Percentiles rank a stretch among this genome's conserved stretches.
These are phyloP conservation scores for Gymnobelideus leadbeateri DNA, from an alignment of 2,113 vertebrate species.

Conservation along the genomic window DNA sequence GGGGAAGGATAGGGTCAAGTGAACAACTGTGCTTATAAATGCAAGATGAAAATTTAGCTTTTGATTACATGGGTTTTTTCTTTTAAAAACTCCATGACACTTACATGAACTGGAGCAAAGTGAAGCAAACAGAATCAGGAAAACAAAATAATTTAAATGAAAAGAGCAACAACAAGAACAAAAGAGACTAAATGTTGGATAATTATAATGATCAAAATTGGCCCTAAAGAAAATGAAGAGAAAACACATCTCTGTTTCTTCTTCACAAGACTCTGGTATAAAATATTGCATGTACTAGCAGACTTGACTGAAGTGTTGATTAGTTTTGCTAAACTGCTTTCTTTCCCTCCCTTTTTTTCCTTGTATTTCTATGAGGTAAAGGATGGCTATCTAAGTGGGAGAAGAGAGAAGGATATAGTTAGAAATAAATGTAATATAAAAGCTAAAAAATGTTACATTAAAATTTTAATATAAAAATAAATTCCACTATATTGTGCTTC, in stretches of 20 bases:
- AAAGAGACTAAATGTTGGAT: not conserved
- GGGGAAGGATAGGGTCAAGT: not conserved
- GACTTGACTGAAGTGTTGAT: not conserved
- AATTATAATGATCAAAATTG: not conserved
- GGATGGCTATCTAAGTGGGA: not conserved
- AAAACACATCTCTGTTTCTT: too few species aligned
- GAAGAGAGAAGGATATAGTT: not conserved
- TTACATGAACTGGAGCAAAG: not conserved
- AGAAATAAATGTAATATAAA: not conserved
- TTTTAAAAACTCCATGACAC: not conserved
- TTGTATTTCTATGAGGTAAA: too few species aligned
- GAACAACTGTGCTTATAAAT: not conserved
- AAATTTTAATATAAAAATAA: not conserved
- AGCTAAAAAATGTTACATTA: not conserved
- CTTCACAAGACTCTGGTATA: not conserved
- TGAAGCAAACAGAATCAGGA: not conserved
- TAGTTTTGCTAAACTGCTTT: not conserved
- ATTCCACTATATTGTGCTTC: not conserved
- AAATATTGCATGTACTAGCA: not conserved
- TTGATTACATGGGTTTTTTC: not conserved
- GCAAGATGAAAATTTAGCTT: not conserved
- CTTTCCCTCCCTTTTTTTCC: not conserved
- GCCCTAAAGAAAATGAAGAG: too few species aligned
- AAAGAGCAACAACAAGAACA: not conserved
- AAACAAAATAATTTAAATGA: not conserved